Base-by-base conservation (phyloP, 2,113 vertebrate species). In the Galeopterus variegatus region DNA sequence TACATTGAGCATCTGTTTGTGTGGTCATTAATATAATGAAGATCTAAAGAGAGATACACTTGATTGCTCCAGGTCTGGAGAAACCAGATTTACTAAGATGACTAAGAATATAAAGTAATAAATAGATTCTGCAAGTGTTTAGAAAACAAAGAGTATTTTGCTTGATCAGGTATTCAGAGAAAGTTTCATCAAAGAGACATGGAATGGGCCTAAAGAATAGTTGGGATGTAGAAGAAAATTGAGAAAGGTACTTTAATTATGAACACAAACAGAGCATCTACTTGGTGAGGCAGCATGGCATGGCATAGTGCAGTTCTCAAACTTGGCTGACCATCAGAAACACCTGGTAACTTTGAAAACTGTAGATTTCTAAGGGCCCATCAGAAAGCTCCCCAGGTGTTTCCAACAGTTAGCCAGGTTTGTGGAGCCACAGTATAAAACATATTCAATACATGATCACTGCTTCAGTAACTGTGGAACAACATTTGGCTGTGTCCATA, bases 401-500 rank as follows among this genome's bases (percentile, higher is more conserved):
- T 75, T 58, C 48, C 58, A 84, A 1, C 64, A 69, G 80, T n/a
- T n/a, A 65, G 26, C 21, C 36, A 94, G 45, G 23, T 93, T 67
- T 50, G 60, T 64, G 50, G 10, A 56, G 26, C 76, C 69, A 69
- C 11, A 88, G 89, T n/a, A 75, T 28, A 45, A 45, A 56, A 52
- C 26, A 67, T 58, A 26, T 64, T 73, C 76, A 84, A 64, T 58
- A 67, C 15, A 65, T 26, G 62, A 41, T 69, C 76, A 62, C 56
- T 67, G 69, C 56, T 73, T 88, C 24, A 33, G 14, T 94, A 90
- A 93, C 76, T 79, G 17, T 19, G 56, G 81, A 73, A 80, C 73
- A 92, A 48, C 41, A 62, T 48, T 93, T 94, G 58, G 24, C 73
- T 73, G 6, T 92, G 80, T 96, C 12, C 77, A 65, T 52, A 73